phyloP scores from a whole-genome alignment of 2,113 vertebrate species.

The Pomatostomus ruficeps region DNA sequence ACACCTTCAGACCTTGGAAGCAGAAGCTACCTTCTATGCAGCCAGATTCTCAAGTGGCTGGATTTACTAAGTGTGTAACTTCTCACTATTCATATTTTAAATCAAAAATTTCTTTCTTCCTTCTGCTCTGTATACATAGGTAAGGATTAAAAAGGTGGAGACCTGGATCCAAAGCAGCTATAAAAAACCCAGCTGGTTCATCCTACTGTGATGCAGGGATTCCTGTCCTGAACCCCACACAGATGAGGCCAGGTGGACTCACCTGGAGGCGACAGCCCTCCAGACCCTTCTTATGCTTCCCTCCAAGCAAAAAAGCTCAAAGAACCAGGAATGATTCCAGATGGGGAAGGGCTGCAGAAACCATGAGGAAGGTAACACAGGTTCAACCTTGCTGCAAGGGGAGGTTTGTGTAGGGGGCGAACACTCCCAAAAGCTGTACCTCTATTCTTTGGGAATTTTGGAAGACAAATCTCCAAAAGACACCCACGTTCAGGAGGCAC shows the following conservation, averaged over 20 bases:
- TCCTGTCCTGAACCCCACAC: not conserved
- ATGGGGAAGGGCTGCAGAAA: not conserved
- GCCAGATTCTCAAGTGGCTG: not conserved
- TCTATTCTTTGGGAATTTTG: not conserved
- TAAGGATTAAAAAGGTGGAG: not conserved
- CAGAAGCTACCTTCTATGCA: not conserved
- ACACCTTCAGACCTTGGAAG: not conserved
- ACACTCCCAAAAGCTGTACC: not conserved
- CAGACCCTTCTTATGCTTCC: not conserved
- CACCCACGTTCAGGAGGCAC: accelerated
- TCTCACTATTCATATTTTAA: not conserved
- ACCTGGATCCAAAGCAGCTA: not conserved
- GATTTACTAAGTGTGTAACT: not conserved
- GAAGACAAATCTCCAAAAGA: not conserved
- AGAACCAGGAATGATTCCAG: not conserved
- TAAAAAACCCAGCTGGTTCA: not conserved
- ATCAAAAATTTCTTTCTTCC: not conserved
- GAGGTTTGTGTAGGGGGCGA: not conserved
- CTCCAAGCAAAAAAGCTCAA: not conserved
- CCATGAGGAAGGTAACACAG: not conserved
- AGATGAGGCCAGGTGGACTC: not conserved
- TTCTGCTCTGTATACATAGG: not conserved
- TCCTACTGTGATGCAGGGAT: not conserved
- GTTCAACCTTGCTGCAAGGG: not conserved
- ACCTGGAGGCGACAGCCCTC: not conserved